These are phyloP conservation scores for Reticulitermes lucifugus DNA, from an alignment of 2,888 invertebrate species.

Conservation along the genomic window DNA sequence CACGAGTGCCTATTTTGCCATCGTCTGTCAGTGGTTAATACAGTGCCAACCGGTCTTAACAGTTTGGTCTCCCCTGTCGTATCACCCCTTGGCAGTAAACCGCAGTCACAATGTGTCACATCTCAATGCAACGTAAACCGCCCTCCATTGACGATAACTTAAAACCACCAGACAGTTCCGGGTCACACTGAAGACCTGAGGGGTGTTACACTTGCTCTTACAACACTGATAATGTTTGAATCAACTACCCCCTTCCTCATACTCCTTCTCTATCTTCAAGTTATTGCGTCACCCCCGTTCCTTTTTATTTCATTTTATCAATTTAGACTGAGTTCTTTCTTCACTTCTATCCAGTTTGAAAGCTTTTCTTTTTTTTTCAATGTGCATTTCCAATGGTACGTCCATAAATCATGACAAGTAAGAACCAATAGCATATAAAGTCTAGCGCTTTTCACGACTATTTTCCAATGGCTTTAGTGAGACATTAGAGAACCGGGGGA, in stretches of 20 bases:
- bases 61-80: constrained; percentile 8
- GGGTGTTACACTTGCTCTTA: constrained; percentile 40
- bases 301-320: constrained; percentile 52
- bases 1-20: too few species aligned
- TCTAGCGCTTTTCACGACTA: constrained; percentile 48
- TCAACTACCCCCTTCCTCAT: constrained; percentile 42
- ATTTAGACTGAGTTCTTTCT: constrained; percentile 46
- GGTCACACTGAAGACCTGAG: constrained; percentile 17
- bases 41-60: background rate
- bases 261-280: constrained; percentile 2
- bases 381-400: constrained; percentile 42
- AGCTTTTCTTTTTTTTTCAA: constrained; percentile 45
- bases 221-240: constrained; percentile 49
- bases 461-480: constrained; percentile 52
- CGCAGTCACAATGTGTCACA: constrained; percentile 36
- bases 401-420: constrained; percentile 52
- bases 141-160: background rate
- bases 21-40: too few species aligned
- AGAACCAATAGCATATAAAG: constrained; percentile 53
- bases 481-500: constrained; percentile 49
- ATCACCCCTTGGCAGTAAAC: constrained; percentile 25
- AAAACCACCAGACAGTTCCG: constrained; percentile 18
- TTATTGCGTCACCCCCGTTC: constrained; percentile 31
- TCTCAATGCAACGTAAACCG: background rate
- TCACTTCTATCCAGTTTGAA: constrained; percentile 32